Evolutionary conservation across 2,113 vertebrate species (phyloP), one percentile per base, ranked within the genome.

Genomic region (Macquaria ambigua): DNA sequence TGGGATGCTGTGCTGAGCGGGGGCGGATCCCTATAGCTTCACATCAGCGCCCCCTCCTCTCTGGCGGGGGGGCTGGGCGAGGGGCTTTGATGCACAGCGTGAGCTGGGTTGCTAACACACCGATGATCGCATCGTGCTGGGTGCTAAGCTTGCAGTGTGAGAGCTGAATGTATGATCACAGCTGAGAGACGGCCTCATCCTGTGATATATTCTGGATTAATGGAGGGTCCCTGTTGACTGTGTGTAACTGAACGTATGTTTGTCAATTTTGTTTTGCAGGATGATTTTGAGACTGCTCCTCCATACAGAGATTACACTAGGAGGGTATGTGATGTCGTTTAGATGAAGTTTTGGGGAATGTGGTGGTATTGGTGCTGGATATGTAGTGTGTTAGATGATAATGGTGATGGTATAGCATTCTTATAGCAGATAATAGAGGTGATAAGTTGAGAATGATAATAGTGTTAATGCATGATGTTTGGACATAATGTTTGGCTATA

Each of bases 291-390:
- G 46, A 11, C 39, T 79, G 90, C 93, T 59, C 93, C 94, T 69
- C 93, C 92, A 1, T 94, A 93, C 89, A 81, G 81, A 85, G 88
- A 93, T 94, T 95, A 94, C 92, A 86, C 81, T 86, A 87, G 92
- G 82, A 92, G 63, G 94, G 94, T 94, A 94, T 87, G 94, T 94
- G 87, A 91, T 80, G 85, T 61, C 1, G 9, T 79, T 68, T 67
- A 64, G 85, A 23, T 61, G 59, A 82, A 39, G 55, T 86, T 77
- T 82, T 63, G 64, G 69, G 37, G 61, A 39, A n/a, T 84, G 76
- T 55, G 74, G 61, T 79, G 81, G 61, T 85, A 1, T 12, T 74
- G 81, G 81, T 90, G 82, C 50, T 87, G 79, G 81, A 28, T 87
- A 23, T 50, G 41, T 37, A 20, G 18, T 23, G 21, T 18, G 10